Conservation (phyloP, 2,797 vertebrate genomes). For the Pseudomugil tenellus region DNA sequence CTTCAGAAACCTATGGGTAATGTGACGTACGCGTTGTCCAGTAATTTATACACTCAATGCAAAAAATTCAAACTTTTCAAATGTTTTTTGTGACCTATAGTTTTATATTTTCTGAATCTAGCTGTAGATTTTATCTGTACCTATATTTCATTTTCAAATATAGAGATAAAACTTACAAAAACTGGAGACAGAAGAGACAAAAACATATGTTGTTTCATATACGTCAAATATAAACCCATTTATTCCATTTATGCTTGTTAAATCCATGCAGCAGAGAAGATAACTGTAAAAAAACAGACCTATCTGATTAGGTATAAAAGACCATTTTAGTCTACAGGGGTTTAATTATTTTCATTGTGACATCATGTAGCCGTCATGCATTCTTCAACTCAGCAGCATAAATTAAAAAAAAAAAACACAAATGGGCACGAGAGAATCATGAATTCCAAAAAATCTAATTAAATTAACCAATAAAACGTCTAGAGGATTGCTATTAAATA, state of each 20-base stretch:
- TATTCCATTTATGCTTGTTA: neutral
- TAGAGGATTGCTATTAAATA: neutral
- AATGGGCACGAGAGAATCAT: neutral
- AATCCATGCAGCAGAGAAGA: neutral
- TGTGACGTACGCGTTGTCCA: no score
- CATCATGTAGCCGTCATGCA: neutral
- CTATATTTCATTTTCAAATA: no score
- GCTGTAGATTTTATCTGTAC: no score
- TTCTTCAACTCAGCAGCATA: neutral
- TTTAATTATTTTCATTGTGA: neutral
- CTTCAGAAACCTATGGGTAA: no score
- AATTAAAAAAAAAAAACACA: neutral
- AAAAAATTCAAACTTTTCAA: no score
- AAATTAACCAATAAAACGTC: conserved; percentile 1
- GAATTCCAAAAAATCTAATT: neutral
- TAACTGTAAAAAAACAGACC: neutral
- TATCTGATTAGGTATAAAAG: neutral
- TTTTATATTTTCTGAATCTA: no score
- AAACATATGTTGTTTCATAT: neutral
- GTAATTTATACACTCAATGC: no score
- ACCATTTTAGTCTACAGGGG: neutral
- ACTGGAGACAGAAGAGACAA: no score
- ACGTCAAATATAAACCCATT: neutral
- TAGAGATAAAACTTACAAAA: no score
- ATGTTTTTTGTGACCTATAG: no score